Evolutionary conservation across 2,888 invertebrate species (phyloP), one percentile per base, ranked within the genome.

Genomic region (Plebejus argus): DNA sequence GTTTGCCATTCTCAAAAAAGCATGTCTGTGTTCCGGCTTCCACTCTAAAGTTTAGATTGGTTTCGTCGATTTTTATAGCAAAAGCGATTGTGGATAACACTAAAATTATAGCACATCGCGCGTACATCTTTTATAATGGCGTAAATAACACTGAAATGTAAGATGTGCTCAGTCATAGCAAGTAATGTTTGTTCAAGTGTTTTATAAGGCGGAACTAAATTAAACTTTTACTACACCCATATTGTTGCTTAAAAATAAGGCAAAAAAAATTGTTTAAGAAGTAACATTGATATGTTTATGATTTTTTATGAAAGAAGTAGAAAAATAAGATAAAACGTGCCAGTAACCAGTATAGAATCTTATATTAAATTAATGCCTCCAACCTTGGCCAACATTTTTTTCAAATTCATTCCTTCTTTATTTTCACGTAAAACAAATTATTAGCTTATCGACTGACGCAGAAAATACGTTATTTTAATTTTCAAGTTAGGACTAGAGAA

Each of bases 11-110:
- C 81, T 94, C 90, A 79, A 86, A 93, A 79, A 93, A 90, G 79
- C 93, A 93, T 7, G 89, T 90, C 72, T 86, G 86, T 2, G 85
- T 83, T 4, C 93, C 93, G 0, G 92, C 84, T 15, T 92, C 91
- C 72, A 93, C 86, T 80, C 91, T 85, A 79, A 91, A 90, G 80
- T 92, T 91, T 18, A 93, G 80, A 78, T 92, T 90, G 61, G 83
- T 89, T 81, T 91, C 88, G 77, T 87, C 86, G 53, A 89, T 86
- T 33, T 84, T 83, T 81, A 86, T 84, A 6, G 84, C 79, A 8
- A 76, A 79, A 12, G 77, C 82, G 6, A 28, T 1, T 0, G 66
- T 33, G 15, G 0, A 81, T 83, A 80, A 82, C 82, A 78, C 80
- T 76, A 79, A 82, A 39, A 56, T 33, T 77, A 70, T 28, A 45